Evolutionary conservation across 2,888 invertebrate genomes (phyloP).

Genomic region (Cosmorhoe ocellata): DNA sequence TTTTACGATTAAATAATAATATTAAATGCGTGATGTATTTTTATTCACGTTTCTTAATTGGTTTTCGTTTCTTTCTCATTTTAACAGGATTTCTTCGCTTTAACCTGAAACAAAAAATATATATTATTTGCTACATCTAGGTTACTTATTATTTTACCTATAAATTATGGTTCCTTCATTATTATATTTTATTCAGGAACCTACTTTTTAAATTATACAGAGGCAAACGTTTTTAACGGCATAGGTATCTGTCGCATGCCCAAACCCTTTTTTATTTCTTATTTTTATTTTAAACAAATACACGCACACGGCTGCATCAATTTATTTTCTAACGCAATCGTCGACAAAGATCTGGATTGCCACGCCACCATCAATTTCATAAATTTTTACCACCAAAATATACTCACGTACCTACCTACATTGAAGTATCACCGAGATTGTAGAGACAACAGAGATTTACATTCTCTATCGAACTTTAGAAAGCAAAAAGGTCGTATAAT

Average conservation of each 20-base stretch:
- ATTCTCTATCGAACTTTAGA: slow-evolving; percentile 25
- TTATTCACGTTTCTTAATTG: slow-evolving; percentile 33
- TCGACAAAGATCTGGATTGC: slow-evolving; percentile 40
- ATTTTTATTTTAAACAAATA: slow-evolving; percentile 4
- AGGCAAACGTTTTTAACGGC: no score
- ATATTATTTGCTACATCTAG: background rate
- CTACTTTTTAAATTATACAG: no score
- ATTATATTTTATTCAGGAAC: no score
- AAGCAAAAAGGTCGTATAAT: slow-evolving; percentile 17
- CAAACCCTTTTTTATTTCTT: background rate
- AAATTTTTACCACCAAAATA: slow-evolving; percentile 67
- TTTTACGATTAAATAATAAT: slow-evolving; percentile 32
- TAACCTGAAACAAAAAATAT: slow-evolving; percentile 56
- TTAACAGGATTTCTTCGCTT: slow-evolving; percentile 40
- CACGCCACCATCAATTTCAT: slow-evolving; percentile 57
- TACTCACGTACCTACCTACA: slow-evolving; percentile 65
- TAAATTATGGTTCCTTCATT: no score
- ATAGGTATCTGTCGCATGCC: no score
- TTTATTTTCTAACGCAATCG: slow-evolving; percentile 54
- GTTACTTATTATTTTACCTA: no score
- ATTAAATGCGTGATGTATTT: slow-evolving; percentile 33
- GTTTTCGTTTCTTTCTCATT: slow-evolving; percentile 80
- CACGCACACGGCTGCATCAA: slow-evolving; percentile 41
- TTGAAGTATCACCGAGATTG: slow-evolving; percentile 64
- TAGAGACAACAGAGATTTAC: slow-evolving; percentile 53